These are phyloP conservation scores for Sebastolobus altivelis DNA, from an alignment of 2,797 vertebrate species.

Conservation along the genomic window DNA sequence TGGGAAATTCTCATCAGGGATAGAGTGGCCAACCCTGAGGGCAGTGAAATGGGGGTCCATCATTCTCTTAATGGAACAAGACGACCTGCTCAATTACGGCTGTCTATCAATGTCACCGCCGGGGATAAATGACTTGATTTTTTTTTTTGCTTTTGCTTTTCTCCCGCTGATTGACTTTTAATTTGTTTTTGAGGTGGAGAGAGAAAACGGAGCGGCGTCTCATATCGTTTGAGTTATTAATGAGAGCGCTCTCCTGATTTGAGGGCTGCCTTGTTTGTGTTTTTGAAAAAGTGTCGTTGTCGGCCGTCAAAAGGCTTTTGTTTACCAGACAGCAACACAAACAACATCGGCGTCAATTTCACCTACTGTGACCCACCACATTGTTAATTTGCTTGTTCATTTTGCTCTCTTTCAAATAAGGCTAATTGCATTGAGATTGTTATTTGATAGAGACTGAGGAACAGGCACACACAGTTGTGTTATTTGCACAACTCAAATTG, in stretches of 20 bases:
- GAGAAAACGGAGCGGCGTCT: slow-evolving; percentile 60
- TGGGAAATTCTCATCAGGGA: slow-evolving; percentile 83
- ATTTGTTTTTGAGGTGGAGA: slow-evolving; percentile 73
- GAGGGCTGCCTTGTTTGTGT: slow-evolving; percentile 69
- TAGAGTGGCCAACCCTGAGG: slow-evolving; percentile 74
- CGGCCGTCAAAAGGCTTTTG: slow-evolving; percentile 70
- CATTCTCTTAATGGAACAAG: slow-evolving; percentile 80
- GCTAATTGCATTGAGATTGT: slow-evolving; percentile 70
- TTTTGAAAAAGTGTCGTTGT: slow-evolving; percentile 59
- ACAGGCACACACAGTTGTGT: slow-evolving; percentile 17
- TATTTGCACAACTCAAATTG: slow-evolving; percentile 18
- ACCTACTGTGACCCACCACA: slow-evolving; percentile 71
- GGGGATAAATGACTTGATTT: slow-evolving; percentile 76
- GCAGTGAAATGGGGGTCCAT: slow-evolving; percentile 71
- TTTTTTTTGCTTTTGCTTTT: slow-evolving; percentile 58
- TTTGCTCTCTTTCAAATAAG: slow-evolving; percentile 61
- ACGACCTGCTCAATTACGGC: slow-evolving; percentile 82
- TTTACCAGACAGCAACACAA: slow-evolving; percentile 75
- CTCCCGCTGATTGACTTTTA: slow-evolving; percentile 77
- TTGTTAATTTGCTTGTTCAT: slow-evolving; percentile 69
- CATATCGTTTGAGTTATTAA: slow-evolving; percentile 75
- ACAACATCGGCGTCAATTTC: slow-evolving; percentile 73
- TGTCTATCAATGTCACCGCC: slow-evolving; percentile 84
- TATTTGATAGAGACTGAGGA: slow-evolving; percentile 58
- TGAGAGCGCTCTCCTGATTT: slow-evolving; percentile 69